A percentile compares a stretch with the other conserved stretches of the same genome.
Evolutionary conservation across 2,113 vertebrate genomes (phyloP).

Genomic region (Numida meleagris): DNA sequence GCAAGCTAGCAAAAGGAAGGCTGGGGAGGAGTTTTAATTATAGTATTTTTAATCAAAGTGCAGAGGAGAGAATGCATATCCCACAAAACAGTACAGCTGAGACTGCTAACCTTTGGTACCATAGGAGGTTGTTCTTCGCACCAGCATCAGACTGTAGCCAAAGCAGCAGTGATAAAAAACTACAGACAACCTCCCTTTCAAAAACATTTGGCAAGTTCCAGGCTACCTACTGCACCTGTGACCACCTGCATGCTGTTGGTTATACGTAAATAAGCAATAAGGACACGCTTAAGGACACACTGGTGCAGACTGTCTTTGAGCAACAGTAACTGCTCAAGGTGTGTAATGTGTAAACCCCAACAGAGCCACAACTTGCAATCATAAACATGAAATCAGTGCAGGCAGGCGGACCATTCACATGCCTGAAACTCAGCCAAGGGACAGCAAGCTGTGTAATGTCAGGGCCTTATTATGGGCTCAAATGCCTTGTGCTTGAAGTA

Average conservation of each 20-base stretch:
- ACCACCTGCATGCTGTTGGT: neutral
- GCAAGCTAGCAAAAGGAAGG: neutral
- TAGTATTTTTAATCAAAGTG: neutral
- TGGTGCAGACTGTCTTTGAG: neutral
- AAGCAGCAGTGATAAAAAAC: neutral
- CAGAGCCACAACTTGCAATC: neutral
- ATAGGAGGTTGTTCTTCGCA: neutral
- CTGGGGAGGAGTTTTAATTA: neutral
- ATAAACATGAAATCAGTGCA: fast-evolving
- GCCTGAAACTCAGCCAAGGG: neutral
- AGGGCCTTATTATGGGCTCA: neutral
- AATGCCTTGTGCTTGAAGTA: neutral
- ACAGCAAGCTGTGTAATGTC: neutral
- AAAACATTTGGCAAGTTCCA: neutral
- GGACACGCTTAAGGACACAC: neutral
- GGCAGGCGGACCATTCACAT: neutral
- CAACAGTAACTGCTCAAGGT: neutral
- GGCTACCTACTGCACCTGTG: neutral
- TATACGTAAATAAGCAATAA: neutral
- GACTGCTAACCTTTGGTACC: neutral
- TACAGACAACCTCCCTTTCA: neutral
- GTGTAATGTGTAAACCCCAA: neutral
- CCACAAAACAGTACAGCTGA: neutral
- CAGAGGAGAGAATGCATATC: neutral
- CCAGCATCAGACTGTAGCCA: neutral